Percentiles rank a stretch among this genome's conserved stretches.
These are phyloP conservation scores for Coenonympha arcania DNA, from an alignment of 2,888 invertebrate species.

Conservation along the genomic window DNA sequence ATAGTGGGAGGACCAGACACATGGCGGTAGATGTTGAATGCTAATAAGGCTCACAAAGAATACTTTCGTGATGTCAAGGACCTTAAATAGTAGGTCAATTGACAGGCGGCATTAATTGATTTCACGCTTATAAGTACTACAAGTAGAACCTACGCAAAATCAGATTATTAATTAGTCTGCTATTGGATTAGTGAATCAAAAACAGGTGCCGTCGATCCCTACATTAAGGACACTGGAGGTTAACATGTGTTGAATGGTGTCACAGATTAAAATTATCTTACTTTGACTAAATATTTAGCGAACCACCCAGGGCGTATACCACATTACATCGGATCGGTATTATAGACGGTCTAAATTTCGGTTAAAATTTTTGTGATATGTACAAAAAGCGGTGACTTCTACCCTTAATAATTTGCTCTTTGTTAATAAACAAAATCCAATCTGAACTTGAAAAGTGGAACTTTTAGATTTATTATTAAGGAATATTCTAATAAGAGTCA, in stretches of 20 bases:
- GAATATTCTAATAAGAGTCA: too few relatives aligned
- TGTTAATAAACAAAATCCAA: too few relatives aligned
- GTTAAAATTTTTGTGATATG: background rate
- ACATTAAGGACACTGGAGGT: background rate
- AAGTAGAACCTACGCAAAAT: constrained; percentile 3
- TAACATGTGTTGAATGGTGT: constrained; percentile 8
- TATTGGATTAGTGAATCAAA: background rate
- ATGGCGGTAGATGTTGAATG: constrained; percentile 19
- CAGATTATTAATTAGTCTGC: background rate
- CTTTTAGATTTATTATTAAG: too few relatives aligned
- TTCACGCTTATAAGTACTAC: background rate
- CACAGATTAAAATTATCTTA: constrained; percentile 11
- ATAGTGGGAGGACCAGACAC: constrained; percentile 19
- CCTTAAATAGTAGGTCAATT: constrained; percentile 19
- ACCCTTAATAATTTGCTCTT: too few relatives aligned
- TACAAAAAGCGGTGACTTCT: too few relatives aligned
- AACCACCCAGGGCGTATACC: constrained; percentile 6
- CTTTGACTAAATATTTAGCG: constrained; percentile 2
- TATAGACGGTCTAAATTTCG: background rate
- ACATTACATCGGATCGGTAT: too few relatives aligned
- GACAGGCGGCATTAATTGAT: constrained; percentile 18
- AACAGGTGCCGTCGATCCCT: background rate
- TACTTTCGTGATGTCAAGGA: constrained; percentile 21
- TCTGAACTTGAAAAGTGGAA: too few relatives aligned
- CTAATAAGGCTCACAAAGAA: constrained; percentile 22